Percentiles rank a stretch among this genome's conserved stretches.
Evolutionary conservation across 2,113 vertebrate genomes (phyloP).

Genomic region (Daboia siamensis): DNA sequence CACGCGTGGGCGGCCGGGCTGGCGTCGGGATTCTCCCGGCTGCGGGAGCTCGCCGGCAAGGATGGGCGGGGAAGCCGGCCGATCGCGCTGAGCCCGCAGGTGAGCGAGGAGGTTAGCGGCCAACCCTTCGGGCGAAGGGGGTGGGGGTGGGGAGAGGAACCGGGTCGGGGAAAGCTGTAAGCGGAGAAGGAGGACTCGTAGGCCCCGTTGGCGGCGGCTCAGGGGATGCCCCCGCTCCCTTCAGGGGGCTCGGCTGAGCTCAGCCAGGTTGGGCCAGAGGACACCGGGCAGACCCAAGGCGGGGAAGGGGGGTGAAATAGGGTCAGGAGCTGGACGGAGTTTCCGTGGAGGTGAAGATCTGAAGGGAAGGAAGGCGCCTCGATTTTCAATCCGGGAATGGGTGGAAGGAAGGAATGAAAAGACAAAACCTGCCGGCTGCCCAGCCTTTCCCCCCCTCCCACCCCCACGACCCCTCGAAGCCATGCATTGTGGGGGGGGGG

Average conservation of each 20-base stretch:
- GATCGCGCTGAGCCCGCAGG: constrained; percentile 25
- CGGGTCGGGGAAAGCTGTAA: neutral
- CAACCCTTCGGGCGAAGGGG: neutral
- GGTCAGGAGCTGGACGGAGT: neutral
- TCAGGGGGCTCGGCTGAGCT: neutral
- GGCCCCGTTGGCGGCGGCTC: neutral
- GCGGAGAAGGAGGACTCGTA: neutral
- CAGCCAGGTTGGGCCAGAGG: neutral
- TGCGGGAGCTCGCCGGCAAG: constrained; percentile 33
- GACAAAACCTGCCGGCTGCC: neutral
- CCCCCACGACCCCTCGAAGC: neutral
- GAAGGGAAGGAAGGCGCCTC: neutral
- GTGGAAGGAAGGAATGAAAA: neutral
- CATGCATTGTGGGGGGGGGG: neutral
- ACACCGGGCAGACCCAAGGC: neutral
- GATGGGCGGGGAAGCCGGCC: constrained; percentile 30
- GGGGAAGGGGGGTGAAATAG: neutral
- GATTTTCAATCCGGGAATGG: neutral
- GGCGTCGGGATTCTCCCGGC: constrained; percentile 7
- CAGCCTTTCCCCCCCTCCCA: rapidly evolving
- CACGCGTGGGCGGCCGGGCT: neutral
- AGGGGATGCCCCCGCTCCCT: neutral
- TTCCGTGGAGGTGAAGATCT: neutral
- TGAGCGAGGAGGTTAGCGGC: neutral
- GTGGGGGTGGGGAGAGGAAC: neutral